Evolutionary conservation across 2,888 invertebrate species (phyloP), one percentile per base, ranked within the genome.

Genomic region (Limenitis camilla): DNA sequence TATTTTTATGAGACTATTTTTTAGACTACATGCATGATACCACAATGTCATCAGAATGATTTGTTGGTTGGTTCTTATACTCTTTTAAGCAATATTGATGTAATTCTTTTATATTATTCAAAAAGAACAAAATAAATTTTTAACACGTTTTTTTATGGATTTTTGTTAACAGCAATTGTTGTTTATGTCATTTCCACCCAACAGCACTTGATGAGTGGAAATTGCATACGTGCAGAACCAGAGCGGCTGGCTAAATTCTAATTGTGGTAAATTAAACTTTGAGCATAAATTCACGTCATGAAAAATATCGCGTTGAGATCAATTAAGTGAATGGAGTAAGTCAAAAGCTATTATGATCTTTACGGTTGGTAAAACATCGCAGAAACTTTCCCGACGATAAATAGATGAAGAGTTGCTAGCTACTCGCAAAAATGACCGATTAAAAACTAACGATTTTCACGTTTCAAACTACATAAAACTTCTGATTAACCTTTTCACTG

Each of bases 381-480:
- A 30, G 45, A 38, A 52, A 52, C 45, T 56, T 56, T 40, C 30
- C 29, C 52, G 46, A 35, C 42, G 42, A 52, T 39, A 40, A 49
- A 42, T 53, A 31, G 38, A 30, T 48, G 42, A 44, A 49, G 44
- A 49, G 49, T 47, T 46, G 32, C 33, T 19, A 29, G 19, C 44
- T 41, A 32, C 28, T 27, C 39, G 32, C 40, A 43, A 47, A 56
- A 49, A 32, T 45, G 41, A 45, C 33, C 57, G 54, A 54, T 57
- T 55, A 57, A 55, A 56, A 57, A 57, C 49, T 52, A 49, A 35
- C 46, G 27, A 55, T 55, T 55, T 55, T 49, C 57, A 46, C 52
- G 40, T 43, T 54, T 38, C 49, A n/a, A 52, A 33, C 42, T 43
- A 40, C 42, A 48, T 43, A 32, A 40, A 54, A 47, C 50, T 43